Percentiles rank a stretch among this genome's conserved stretches.
phyloP scores from a whole-genome alignment of 2,113 vertebrate genomes.

The Irena cyanogastra region DNA sequence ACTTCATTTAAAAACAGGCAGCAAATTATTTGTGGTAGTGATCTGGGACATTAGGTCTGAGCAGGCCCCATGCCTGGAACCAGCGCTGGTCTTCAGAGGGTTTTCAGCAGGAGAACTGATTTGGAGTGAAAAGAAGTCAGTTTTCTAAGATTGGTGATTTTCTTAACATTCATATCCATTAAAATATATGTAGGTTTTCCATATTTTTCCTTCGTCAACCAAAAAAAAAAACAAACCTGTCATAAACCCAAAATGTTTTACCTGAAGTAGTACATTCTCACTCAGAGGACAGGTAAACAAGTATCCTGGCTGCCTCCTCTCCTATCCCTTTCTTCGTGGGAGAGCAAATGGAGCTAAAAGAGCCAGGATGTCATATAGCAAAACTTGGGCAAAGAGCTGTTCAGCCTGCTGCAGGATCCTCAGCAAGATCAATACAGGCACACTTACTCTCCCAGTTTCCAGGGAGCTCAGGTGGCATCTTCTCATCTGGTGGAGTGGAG shows the following conservation, averaged over 20 bases:
- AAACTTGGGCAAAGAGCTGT: neutral
- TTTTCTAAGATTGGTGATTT: neutral
- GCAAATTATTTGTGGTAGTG: neutral
- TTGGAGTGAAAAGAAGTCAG: neutral
- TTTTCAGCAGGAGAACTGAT: neutral
- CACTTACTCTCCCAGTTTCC: neutral
- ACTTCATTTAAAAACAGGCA: neutral
- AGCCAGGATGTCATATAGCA: neutral
- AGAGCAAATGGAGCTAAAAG: neutral
- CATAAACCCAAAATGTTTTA: neutral
- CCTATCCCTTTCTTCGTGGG: neutral
- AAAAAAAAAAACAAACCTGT: neutral
- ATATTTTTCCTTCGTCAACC: neutral
- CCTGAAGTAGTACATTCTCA: neutral
- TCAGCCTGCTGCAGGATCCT: neutral
- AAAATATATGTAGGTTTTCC: neutral
- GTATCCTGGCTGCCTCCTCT: neutral
- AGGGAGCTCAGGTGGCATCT: neutral
- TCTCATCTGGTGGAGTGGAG: accelerated
- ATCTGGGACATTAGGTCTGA: neutral
- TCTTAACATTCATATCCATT: neutral
- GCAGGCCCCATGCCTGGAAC: neutral
- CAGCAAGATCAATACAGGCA: neutral
- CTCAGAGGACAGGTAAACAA: neutral
- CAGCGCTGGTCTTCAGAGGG: accelerated